Evolutionary conservation across 2,888 invertebrate genomes (phyloP).

Genomic region (Drosophila siamana): DNA sequence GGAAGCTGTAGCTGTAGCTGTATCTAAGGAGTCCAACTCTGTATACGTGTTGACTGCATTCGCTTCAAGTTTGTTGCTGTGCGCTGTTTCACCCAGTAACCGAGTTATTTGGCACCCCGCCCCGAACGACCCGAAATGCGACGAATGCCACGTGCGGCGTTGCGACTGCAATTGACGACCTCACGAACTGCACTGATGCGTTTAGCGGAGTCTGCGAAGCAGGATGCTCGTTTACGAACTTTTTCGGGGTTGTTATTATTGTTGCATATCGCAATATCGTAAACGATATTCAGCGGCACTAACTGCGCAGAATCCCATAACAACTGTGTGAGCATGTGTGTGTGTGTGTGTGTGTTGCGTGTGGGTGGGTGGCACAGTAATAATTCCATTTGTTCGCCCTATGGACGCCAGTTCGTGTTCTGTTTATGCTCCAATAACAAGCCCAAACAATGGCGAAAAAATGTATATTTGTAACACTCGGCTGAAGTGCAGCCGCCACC

Average conservation of each 20-base stretch:
- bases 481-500: slow-evolving; percentile 57
- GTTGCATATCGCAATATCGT: slow-evolving; percentile 62
- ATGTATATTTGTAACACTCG: slow-evolving; percentile 53
- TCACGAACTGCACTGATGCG: slow-evolving; percentile 80
- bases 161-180: slow-evolving; percentile 67
- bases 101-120: slow-evolving; percentile 75
- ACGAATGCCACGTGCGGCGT: slow-evolving; percentile 26
- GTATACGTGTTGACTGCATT: slow-evolving; percentile 43
- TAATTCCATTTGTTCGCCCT: slow-evolving; percentile 57
- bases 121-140: slow-evolving; percentile 38
- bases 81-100: slow-evolving; percentile 81
- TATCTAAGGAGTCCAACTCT: slow-evolving; percentile 12
- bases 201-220: slow-evolving; percentile 62
- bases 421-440: slow-evolving; percentile 70
- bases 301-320: slow-evolving; percentile 72
- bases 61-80: slow-evolving; percentile 26
- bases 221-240: slow-evolving; percentile 55
- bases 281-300: slow-evolving; percentile 56
- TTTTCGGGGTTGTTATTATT: slow-evolving; percentile 41
- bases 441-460: slow-evolving; percentile 57
- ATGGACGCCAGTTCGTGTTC: slow-evolving; percentile 18
- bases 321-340: slow-evolving; percentile 16
- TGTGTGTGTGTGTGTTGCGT: slow-evolving; percentile 27
- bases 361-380: slow-evolving; percentile 59
- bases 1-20: too few species aligned